Conservation (phyloP, 2,888 invertebrate species). For the Agrotis puta region DNA sequence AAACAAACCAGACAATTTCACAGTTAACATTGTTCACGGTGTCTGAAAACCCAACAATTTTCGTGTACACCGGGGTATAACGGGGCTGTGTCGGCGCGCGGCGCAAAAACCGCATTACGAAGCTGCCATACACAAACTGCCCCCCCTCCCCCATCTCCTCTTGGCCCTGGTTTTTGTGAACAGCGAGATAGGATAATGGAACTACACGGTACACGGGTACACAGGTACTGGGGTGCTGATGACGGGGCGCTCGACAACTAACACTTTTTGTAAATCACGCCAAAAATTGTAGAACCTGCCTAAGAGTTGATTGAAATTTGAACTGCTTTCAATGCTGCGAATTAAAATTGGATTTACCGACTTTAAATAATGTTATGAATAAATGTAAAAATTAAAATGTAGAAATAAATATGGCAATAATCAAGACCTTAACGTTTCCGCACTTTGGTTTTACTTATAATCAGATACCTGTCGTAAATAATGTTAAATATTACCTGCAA, state of each 20-base stretch:
- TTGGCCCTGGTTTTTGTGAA: slow-evolving; percentile 34
- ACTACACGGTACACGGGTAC: slow-evolving; percentile 35
- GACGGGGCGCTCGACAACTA: neutral
- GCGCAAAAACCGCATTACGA: slow-evolving; percentile 63
- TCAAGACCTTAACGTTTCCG: too few relatives aligned
- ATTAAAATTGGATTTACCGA: neutral
- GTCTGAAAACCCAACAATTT: slow-evolving; percentile 22
- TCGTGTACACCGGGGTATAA: slow-evolving; percentile 13
- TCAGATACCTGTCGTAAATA: neutral
- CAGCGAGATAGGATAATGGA: slow-evolving; percentile 50
- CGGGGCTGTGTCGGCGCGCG: slow-evolving; percentile 22
- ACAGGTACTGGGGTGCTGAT: slow-evolving; percentile 5
- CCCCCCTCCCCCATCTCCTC: neutral
- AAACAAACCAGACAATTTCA: neutral
- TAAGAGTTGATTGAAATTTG: neutral
- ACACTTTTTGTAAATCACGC: slow-evolving; percentile 24
- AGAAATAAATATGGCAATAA: neutral
- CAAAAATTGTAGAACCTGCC: neutral
- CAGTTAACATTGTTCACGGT: slow-evolving; percentile 4
- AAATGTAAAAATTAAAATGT: neutral
- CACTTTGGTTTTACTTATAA: neutral
- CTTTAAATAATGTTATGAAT: neutral
- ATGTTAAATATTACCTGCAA: neutral
- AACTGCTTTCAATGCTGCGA: neutral
- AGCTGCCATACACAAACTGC: slow-evolving; percentile 55